Percentiles rank a stretch among this genome's conserved stretches.
These are phyloP conservation scores for Ceratothoa steindachneri DNA, from an alignment of 2,888 invertebrate genomes.

Conservation along the genomic window DNA sequence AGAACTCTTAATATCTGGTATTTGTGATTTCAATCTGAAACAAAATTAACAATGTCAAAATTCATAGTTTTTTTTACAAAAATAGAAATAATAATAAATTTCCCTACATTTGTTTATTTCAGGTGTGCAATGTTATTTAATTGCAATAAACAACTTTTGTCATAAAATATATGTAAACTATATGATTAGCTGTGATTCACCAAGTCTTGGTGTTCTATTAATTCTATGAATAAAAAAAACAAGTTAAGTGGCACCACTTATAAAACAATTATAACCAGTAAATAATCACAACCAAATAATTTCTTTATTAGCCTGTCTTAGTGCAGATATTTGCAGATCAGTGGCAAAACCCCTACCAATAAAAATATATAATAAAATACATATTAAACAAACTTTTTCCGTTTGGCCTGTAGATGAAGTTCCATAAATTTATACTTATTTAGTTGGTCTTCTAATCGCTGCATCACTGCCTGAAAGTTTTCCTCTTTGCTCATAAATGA, in stretches of 20 bases:
- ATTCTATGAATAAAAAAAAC: too few species aligned
- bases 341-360: too few species aligned
- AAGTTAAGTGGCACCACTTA: too few species aligned
- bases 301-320: too few species aligned
- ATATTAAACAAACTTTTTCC: constrained; percentile 55
- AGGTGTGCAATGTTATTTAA: too few species aligned
- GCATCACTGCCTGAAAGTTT: constrained; percentile 70
- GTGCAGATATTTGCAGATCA: too few species aligned
- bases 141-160: not conserved
- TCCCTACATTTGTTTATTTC: too few species aligned
- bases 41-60: constrained; percentile 48
- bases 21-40: constrained; percentile 71
- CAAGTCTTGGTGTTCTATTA: too few species aligned
- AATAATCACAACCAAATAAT: too few species aligned
- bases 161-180: too few species aligned
- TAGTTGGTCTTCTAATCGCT: constrained; percentile 84
- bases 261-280: too few species aligned
- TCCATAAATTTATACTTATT: constrained; percentile 98
- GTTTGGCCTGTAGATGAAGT: constrained; percentile 78
- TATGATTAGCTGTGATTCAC: too few species aligned
- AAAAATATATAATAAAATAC: not conserved
- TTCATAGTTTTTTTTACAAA: not conserved
- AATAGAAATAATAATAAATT: not conserved
- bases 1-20: constrained; percentile 89
- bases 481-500: constrained; percentile 86